A percentile compares a stretch with the other conserved stretches of the same genome.
Evolutionary conservation across 23 tunicate genomes (phyloP).

Genomic region (Pegea sp.): DNA sequence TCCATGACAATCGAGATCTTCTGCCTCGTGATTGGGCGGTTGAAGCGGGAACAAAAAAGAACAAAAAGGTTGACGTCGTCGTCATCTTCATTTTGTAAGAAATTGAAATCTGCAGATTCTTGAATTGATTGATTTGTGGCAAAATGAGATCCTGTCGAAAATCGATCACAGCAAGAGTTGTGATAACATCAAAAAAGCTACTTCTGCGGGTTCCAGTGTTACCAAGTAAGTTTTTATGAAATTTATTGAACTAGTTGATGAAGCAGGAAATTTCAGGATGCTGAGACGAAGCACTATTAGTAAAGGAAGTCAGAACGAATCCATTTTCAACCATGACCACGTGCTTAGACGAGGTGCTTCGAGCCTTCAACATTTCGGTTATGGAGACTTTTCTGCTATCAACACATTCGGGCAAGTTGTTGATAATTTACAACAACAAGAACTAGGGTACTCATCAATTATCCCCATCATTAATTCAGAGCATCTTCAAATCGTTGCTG

Average conservation of each 20-base stretch:
- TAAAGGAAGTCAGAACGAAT: too few relatives aligned
- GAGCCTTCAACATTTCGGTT: too few relatives aligned
- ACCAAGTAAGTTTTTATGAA: too few relatives aligned
- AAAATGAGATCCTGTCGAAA: background rate
- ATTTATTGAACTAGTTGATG: too few relatives aligned
- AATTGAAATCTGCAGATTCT: conserved; percentile 9
- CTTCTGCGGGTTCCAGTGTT: too few relatives aligned
- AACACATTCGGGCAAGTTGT: too few relatives aligned
- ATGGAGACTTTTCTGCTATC: conserved; percentile 20
- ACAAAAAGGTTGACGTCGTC: conserved; percentile 52
- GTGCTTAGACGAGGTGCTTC: too few relatives aligned
- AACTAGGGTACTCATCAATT: conserved; percentile 11
- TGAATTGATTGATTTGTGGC: conserved; percentile 9
- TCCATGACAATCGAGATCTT: conserved; percentile 39
- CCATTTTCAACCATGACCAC: too few relatives aligned
- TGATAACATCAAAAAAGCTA: background rate
- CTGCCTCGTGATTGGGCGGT: conserved; percentile 78
- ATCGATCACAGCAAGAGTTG: background rate
- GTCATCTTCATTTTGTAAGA: too few relatives aligned
- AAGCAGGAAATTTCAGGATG: too few relatives aligned
- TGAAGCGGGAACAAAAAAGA: conserved; percentile 42
- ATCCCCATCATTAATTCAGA: conserved; percentile 10
- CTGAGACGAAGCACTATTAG: too few relatives aligned
- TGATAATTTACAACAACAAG: background rate
- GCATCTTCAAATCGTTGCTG: background rate